Percentiles rank a stretch among this genome's conserved stretches.
Evolutionary conservation across 2,888 invertebrate genomes (phyloP).

Genomic region (Trypoxylon attenuatum): DNA sequence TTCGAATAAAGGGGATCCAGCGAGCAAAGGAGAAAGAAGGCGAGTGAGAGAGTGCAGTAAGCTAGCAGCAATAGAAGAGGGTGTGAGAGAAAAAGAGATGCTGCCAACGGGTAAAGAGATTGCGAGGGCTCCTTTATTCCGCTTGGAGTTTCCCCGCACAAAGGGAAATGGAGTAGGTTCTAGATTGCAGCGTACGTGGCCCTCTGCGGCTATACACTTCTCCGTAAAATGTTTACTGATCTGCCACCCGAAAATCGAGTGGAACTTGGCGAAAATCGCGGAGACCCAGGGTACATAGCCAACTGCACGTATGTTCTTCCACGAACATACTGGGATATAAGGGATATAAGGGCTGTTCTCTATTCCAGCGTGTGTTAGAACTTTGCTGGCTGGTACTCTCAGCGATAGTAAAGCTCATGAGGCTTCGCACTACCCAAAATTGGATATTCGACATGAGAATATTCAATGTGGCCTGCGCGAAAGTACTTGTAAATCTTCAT

Average conservation of each 20-base stretch:
- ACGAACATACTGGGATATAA: too few species aligned
- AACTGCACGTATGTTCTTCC: too few species aligned
- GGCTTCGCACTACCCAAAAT: too few species aligned
- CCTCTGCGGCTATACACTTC: neutral
- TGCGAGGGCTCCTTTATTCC: slow-evolving; percentile 25
- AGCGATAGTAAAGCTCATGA: too few species aligned
- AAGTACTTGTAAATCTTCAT: too few species aligned
- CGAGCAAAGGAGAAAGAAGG: too few species aligned
- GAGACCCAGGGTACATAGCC: too few species aligned
- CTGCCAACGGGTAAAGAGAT: slow-evolving; percentile 17
- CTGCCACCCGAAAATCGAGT: neutral
- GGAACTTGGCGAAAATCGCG: slow-evolving; percentile 5
- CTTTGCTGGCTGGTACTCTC: too few species aligned
- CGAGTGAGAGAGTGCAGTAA: neutral
- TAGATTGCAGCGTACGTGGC: slow-evolving; percentile 7
- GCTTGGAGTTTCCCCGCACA: slow-evolving; percentile 24
- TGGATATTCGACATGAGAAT: too few species aligned
- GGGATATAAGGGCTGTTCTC: too few species aligned
- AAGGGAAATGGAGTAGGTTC: slow-evolving; percentile 38
- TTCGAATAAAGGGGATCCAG: neutral
- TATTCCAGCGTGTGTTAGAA: too few species aligned
- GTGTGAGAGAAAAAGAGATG: neutral
- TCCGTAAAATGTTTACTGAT: neutral
- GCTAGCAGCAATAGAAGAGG: neutral
- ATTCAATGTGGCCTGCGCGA: too few species aligned